Percentiles rank a stretch among this genome's conserved stretches.
Conservation (phyloP, 2,113 vertebrate genomes). For the Crotalus tigris region DNA sequence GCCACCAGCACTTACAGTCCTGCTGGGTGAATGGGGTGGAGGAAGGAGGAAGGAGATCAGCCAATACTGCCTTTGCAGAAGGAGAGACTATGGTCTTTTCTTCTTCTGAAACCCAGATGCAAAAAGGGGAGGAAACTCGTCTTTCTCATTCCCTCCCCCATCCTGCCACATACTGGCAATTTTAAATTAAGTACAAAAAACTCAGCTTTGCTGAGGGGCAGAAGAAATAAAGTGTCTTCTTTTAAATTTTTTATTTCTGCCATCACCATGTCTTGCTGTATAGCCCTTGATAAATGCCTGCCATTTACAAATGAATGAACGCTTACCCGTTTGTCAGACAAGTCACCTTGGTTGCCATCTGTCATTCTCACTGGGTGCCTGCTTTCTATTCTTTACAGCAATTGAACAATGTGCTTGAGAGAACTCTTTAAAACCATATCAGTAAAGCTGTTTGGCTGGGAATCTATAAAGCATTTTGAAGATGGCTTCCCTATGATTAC, state of each 20-base stretch:
- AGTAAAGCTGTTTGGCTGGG: conserved; percentile 68
- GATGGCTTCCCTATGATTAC: conserved; percentile 51
- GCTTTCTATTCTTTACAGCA: conserved; percentile 68
- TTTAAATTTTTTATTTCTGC: conserved; percentile 59
- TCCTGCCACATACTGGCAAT: conserved; percentile 33
- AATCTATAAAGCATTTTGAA: conserved; percentile 62
- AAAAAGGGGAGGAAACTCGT: conserved; percentile 43
- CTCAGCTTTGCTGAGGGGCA: conserved; percentile 57
- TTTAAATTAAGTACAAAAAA: conserved; percentile 43
- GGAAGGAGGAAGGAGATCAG: conserved; percentile 15
- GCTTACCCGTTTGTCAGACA: conserved; percentile 64
- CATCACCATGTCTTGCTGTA: conserved; percentile 51
- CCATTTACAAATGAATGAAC: conserved; percentile 66
- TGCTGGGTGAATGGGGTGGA: conserved; percentile 32
- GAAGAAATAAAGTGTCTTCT: conserved; percentile 62
- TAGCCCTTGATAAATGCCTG: conserved; percentile 70
- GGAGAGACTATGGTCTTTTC: conserved; percentile 30
- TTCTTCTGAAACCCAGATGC: conserved; percentile 38
- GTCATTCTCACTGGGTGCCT: conserved; percentile 71
- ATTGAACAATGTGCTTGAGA: conserved; percentile 60
- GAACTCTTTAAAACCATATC: conserved; percentile 71
- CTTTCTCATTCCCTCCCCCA: background rate
- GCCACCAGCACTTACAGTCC: conserved; percentile 20
- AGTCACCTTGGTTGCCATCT: conserved; percentile 77
- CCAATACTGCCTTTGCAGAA: conserved; percentile 8